Base-by-base conservation (phyloP, 2,797 vertebrate genomes). In the Merluccius polli region DNA sequence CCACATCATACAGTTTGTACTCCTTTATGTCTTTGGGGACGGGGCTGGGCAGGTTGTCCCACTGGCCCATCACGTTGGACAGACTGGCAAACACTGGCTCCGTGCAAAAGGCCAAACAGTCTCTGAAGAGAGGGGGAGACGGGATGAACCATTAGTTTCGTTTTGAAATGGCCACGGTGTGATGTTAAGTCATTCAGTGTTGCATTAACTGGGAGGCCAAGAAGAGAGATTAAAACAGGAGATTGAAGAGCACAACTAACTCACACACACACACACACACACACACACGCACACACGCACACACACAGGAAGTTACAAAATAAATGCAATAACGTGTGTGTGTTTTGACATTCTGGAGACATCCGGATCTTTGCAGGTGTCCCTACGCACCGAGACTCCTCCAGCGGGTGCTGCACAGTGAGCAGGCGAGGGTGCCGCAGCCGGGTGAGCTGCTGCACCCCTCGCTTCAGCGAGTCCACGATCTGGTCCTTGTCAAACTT, bases 401-500 rank as follows among this genome's bases (percentile, higher is more conserved):
- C 98, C 79, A 99, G 92, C 35, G 98, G 97, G 89, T 99, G 98
- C 78, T 99, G 97, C 18, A 99, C 98, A 27, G 98, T 99, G 83
- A 99, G 94, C 32, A 99, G 94, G 12, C 97, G 95, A 6, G 98
- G 98, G 78, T 99, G 98, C 75, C 98, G 94, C 79, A 99, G 93
- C 70, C 98, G 94, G 35, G 98, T 99, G 80, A 99, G 90, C 86
- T 99, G 98, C 13, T 99, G 97, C 81, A 99, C 97, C 13, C 98
- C 98, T 90, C 87, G 93, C 88, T 98, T 99, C 79, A 99, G 90
- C 1, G 95, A 96, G 85, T 99, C 98, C 0, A 98, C 90, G 73
- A 98, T 97, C 87, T 98, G 97, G 93, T 99, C 98, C 89, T 98
- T 99, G 77, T 99, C 98, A 92, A 96, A 99, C 89, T 98, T 99